Evolutionary conservation across 2,797 vertebrate species (phyloP), one percentile per base, ranked within the genome.

Genomic region (Sternotherus odoratus): DNA sequence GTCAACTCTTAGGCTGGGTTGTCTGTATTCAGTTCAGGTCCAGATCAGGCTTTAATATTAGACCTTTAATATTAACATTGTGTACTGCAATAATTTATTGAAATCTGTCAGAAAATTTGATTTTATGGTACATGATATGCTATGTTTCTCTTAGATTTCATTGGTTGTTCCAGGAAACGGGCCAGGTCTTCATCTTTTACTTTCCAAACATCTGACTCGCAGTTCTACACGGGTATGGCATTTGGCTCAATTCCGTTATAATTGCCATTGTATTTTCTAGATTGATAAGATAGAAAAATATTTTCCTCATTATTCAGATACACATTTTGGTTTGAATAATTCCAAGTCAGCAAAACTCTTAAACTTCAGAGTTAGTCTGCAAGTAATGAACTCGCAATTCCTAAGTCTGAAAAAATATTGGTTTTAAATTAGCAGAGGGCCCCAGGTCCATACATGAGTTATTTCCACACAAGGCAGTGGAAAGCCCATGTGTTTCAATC

Each of bases 131-230:
- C 2, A 43, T 83, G 74, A 0, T 88, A 4, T 89, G 1, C 84
- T 95, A 21, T 74, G 90, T 96, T 92, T 88, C 82, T 95, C 87
- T 15, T 92, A 98, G 98, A 97, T 91, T 81, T 92, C 63, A 83
- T 83, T 83, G 91, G 75, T 43, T 95, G 89, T 87, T 96, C 97
- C 63, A 97, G 97, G 92, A 98, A 98, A 89, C 97, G 97, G 51
- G n/a, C 91, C 63, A 96, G 98, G 30, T 97, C 98, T 82, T 98
- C 97, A 39, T 98, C 98, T 92, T 97, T 98, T 77, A 97, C 96
- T 77, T 97, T 96, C 28, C 88, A 97, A 66, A 94, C 94, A 72
- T 94, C 94, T 92, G 90, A 91, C 81, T 91, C 82, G 43, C 86
- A 87, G 15, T 72, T 87, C 78, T 24, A 86, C 51, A 83, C 94